Percentiles rank a stretch among this genome's conserved stretches.
phyloP scores from a whole-genome alignment of 2,797 vertebrate genomes.

The Gobionotothen gibberifrons region DNA sequence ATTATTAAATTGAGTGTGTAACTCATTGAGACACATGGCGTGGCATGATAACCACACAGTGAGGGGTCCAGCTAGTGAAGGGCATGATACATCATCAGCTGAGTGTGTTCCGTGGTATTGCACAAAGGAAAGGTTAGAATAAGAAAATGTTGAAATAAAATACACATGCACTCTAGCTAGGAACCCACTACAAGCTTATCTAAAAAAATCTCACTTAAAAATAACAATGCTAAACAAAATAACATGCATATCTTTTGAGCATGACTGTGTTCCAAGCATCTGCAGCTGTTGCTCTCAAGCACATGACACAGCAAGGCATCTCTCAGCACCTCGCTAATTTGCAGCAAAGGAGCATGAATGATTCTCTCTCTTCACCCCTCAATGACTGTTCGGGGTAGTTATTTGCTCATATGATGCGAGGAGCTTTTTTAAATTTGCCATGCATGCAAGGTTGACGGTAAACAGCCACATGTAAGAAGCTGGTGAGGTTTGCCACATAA shows the following conservation, averaged over 20 bases:
- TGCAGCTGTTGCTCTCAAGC: conserved; percentile 51
- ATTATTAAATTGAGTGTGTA: neutral
- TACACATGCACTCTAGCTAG: neutral
- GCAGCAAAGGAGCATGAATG: conserved; percentile 17
- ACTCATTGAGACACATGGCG: neutral
- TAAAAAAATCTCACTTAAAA: neutral
- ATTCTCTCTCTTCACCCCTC: conserved; percentile 1
- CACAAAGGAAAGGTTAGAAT: neutral
- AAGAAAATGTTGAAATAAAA: neutral
- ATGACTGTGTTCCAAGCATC: conserved; percentile 7
- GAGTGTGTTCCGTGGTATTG: neutral
- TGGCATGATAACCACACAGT: neutral
- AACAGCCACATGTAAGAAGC: conserved; percentile 11
- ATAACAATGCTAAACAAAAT: neutral
- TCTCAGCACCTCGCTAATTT: conserved; percentile 61
- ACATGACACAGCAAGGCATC: conserved; percentile 51
- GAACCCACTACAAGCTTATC: neutral
- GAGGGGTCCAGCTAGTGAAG: neutral
- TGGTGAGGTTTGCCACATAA: neutral
- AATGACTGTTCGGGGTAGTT: neutral
- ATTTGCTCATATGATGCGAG: conserved; percentile 23
- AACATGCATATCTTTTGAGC: too few species aligned
- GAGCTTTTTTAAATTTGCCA: conserved; percentile 2
- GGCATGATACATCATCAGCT: neutral
- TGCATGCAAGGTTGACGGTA: neutral